A percentile compares a stretch with the other conserved stretches of the same genome.
These are phyloP conservation scores for Sterrhoptilus dennistouni DNA, from an alignment of 2,113 vertebrate genomes.

Conservation along the genomic window DNA sequence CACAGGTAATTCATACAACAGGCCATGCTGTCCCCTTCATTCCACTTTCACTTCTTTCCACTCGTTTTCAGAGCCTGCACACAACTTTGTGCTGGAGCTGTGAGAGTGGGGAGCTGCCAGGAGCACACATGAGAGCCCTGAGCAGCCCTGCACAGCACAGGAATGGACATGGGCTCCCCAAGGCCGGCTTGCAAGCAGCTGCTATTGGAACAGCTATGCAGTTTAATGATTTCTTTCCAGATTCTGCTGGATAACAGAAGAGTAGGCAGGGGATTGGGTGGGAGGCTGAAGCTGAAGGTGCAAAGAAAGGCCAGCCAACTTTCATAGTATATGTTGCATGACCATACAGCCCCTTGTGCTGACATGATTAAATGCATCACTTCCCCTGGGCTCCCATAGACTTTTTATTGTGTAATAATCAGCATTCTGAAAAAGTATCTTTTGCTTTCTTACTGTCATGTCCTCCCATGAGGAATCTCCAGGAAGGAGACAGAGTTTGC, in stretches of 20 bases:
- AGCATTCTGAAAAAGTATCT: neutral
- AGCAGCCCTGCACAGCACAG: neutral
- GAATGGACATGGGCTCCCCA: constrained; percentile 43
- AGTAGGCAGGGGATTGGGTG: neutral
- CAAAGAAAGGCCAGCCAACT: constrained; percentile 71
- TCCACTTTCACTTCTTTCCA: neutral
- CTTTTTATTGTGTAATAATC: neutral
- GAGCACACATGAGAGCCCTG: neutral
- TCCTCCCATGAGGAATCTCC: neutral
- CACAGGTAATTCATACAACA: neutral
- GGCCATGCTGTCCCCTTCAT: neutral
- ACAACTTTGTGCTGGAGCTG: neutral
- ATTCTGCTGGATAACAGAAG: constrained; percentile 37
- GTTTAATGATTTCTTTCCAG: constrained; percentile 47
- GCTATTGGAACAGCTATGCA: neutral
- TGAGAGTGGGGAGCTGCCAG: neutral
- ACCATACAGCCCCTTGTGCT: neutral
- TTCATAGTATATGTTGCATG: neutral
- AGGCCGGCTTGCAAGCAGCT: constrained; percentile 18
- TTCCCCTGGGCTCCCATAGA: neutral
- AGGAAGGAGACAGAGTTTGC: neutral
- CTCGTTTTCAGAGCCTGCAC: neutral
- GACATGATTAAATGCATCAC: constrained; percentile 4
- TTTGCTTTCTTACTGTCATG: neutral
- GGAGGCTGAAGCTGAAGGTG: constrained; percentile 40